Conservation (phyloP, 37 sponge, comb jelly and placozoan genomes). For the Haliclona indistincta region DNA sequence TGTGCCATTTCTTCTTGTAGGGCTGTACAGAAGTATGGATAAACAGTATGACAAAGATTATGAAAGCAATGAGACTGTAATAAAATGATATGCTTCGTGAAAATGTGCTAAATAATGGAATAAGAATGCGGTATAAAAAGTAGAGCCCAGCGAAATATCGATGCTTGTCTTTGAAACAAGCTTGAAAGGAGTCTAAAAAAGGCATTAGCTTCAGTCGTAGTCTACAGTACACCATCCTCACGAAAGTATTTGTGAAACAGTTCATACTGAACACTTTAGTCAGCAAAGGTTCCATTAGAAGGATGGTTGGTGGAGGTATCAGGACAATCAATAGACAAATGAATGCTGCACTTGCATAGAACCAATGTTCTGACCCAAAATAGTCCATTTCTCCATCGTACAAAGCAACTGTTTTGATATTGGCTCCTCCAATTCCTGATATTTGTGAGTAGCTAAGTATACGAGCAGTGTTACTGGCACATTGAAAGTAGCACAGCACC, state of each 20-base stretch:
- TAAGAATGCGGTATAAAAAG: background rate
- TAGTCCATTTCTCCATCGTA: background rate
- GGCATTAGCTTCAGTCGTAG: background rate
- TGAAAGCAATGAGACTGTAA: too few relatives aligned
- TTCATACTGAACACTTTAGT: background rate
- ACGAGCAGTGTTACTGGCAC: background rate
- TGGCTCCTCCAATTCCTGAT: background rate
- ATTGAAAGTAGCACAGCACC: slow-evolving; percentile 10
- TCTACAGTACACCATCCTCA: background rate
- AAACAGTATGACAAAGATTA: too few relatives aligned
- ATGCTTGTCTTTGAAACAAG: slow-evolving; percentile 3
- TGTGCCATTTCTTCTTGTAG: too few relatives aligned
- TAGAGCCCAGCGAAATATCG: background rate
- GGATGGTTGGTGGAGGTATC: background rate
- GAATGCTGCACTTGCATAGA: background rate
- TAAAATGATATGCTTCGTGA: too few relatives aligned
- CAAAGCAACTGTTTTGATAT: background rate
- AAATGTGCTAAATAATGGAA: background rate
- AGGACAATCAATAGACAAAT: background rate
- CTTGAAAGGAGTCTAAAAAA: slow-evolving; percentile 6
- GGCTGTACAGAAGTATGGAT: too few relatives aligned
- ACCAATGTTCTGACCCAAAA: background rate
- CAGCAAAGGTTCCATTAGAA: background rate
- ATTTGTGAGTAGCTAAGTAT: background rate
- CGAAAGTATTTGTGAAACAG: background rate